These are phyloP conservation scores for Sycon ciliatum DNA, from an alignment of 37 sponge, comb jelly and placozoan genomes.

Conservation along the genomic window DNA sequence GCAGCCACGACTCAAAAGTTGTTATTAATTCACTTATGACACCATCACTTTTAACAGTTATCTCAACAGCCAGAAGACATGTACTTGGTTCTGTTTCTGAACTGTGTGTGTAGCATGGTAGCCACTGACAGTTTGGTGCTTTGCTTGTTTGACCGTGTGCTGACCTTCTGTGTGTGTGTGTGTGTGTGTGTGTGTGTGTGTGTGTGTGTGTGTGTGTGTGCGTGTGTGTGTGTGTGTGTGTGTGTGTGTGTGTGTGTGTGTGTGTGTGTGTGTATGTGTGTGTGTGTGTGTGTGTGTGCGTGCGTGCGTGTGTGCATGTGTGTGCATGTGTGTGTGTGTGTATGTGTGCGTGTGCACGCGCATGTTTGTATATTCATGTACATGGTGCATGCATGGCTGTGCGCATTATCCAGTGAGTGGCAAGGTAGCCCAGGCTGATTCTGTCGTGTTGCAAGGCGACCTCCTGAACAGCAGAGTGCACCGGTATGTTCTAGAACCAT, in stretches of 20 bases:
- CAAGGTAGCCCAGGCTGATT: too few species aligned
- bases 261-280: constrained; percentile 11
- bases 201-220: not conserved
- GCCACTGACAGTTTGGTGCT: constrained; percentile 49
- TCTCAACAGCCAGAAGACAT: too few species aligned
- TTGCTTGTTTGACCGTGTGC: too few species aligned
- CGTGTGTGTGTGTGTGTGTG: constrained; percentile 2
- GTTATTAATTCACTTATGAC: too few species aligned
- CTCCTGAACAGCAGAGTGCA: too few species aligned
- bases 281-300: constrained; percentile 9
- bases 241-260: constrained; percentile 24
- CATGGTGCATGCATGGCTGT: too few species aligned
- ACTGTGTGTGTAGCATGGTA: constrained; percentile 42
- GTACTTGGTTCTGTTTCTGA: constrained; percentile 20
- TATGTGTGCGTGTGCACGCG: not conserved
- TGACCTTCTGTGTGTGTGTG: too few species aligned
- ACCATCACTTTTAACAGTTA: too few species aligned
- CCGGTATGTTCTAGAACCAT: too few species aligned
- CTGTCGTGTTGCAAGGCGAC: too few species aligned
- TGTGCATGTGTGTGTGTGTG: not conserved
- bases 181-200: not conserved
- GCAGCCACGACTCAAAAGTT: too few species aligned
- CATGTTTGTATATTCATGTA: not conserved
- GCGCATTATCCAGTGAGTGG: too few species aligned
- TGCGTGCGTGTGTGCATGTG: not conserved